Conservation (phyloP, 2,113 vertebrate species). For the Desmodus rotundus region DNA sequence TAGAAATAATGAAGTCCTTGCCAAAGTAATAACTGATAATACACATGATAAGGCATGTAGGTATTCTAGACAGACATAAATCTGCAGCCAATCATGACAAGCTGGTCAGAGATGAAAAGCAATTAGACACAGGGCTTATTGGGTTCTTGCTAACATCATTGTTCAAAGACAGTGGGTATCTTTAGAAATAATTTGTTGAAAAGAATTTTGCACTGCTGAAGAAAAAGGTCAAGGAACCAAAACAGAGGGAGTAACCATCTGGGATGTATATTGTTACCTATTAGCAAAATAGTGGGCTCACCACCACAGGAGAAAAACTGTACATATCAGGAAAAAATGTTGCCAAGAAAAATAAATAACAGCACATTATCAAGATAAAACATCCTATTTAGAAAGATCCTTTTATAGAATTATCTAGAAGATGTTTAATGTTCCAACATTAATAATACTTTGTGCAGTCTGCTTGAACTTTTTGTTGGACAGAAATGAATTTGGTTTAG, state of each 20-base stretch:
- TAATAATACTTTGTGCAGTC: conserved; percentile 33
- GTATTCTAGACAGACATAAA: neutral
- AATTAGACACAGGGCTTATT: conserved; percentile 27
- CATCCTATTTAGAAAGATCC: conserved; percentile 51
- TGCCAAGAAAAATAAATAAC: conserved; percentile 35
- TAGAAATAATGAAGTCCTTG: conserved; percentile 35
- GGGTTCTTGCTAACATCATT: conserved; percentile 11
- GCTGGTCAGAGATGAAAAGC: conserved; percentile 14
- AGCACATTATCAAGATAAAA: conserved; percentile 51
- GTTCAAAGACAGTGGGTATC: conserved; percentile 4
- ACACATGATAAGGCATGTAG: neutral
- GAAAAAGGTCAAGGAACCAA: conserved; percentile 45
- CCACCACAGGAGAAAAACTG: conserved; percentile 6
- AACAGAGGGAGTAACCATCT: neutral
- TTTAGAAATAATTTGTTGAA: conserved; percentile 47
- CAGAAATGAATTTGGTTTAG: conserved; percentile 56
- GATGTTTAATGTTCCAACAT: conserved; percentile 62
- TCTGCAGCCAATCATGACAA: neutral
- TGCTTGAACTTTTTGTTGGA: conserved; percentile 46
- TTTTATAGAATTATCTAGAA: conserved; percentile 59
- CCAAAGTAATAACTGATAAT: conserved; percentile 21
- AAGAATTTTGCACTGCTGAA: conserved; percentile 37
- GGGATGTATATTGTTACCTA: conserved; percentile 33
- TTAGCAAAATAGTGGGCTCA: conserved; percentile 34
- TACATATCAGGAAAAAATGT: neutral